Evolutionary conservation across 2,797 vertebrate species (phyloP).

Genomic region (Harpagifer antarcticus): DNA sequence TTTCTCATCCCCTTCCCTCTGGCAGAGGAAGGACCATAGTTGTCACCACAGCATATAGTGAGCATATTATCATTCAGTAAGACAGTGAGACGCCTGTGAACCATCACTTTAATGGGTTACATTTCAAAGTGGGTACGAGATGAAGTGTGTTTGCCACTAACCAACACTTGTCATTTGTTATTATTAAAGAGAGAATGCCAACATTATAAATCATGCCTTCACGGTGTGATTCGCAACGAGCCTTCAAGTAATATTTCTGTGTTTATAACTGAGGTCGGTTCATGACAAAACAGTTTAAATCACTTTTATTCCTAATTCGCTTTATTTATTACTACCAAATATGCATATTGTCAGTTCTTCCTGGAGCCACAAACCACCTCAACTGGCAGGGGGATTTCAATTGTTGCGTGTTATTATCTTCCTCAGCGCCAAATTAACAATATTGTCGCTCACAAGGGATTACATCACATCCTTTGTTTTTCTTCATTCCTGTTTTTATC

Average conservation of each 20-base stretch:
- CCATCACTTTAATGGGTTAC: slow-evolving; percentile 33
- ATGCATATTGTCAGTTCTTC: slow-evolving; percentile 20
- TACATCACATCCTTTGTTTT: slow-evolving; percentile 35
- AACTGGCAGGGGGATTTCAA: slow-evolving; percentile 32
- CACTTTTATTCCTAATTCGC: slow-evolving; percentile 10
- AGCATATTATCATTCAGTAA: slow-evolving; percentile 39
- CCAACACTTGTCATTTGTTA: slow-evolving; percentile 32
- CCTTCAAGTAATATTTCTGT: neutral
- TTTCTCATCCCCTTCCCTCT: slow-evolving; percentile 56
- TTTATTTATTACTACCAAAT: slow-evolving; percentile 29
- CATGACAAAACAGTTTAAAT: slow-evolving; percentile 28
- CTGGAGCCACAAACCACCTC: neutral
- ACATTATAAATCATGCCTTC: slow-evolving; percentile 17
- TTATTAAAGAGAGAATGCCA: slow-evolving; percentile 29
- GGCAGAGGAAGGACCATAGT: slow-evolving; percentile 59
- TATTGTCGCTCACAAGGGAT: slow-evolving; percentile 38
- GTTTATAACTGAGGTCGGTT: neutral
- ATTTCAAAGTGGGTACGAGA: slow-evolving; percentile 29
- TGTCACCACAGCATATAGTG: slow-evolving; percentile 53
- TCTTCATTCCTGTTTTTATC: slow-evolving; percentile 36
- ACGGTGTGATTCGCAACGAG: slow-evolving; percentile 1
- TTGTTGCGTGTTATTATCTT: slow-evolving; percentile 39
- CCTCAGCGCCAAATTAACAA: slow-evolving; percentile 46
- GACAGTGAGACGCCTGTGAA: slow-evolving; percentile 41
- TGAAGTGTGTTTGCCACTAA: slow-evolving; percentile 36